Evolutionary conservation across 2,888 invertebrate genomes (phyloP).

Genomic region (Teinopalpus imperialis): DNA sequence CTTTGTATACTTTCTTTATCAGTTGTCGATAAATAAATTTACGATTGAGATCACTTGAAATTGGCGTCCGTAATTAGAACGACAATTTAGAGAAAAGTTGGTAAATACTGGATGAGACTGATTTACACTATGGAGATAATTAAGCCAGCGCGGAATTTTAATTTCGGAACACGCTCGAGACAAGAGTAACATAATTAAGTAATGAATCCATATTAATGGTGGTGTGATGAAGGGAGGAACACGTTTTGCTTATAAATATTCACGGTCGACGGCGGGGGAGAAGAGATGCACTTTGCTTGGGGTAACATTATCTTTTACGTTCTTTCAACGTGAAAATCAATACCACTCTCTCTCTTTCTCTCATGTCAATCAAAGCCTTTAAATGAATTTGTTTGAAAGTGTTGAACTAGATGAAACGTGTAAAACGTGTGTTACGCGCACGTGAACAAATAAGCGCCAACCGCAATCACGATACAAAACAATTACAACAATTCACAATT

Average conservation of each 20-base stretch:
- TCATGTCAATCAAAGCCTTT: not conserved
- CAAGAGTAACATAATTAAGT: conserved; percentile 7
- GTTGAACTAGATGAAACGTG: not conserved
- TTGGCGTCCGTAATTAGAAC: too few relatives aligned
- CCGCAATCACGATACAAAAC: too few relatives aligned
- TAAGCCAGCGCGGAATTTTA: conserved; percentile 13
- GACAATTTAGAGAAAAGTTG: conserved; percentile 1
- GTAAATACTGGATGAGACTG: not conserved
- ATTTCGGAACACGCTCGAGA: conserved; percentile 9
- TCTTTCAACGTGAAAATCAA: too few relatives aligned
- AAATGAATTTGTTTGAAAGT: conserved; percentile 1
- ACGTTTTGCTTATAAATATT: conserved; percentile 58
- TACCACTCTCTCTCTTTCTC: not conserved
- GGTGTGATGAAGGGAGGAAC: not conserved
- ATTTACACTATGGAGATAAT: conserved; percentile 1
- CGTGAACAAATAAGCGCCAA: not conserved
- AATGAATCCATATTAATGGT: conserved; percentile 15
- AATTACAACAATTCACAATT: too few relatives aligned
- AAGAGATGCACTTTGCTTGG: too few relatives aligned
- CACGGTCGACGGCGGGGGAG: conserved; percentile 42
- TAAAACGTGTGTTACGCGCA: conserved; percentile 3
- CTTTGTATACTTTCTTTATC: too few relatives aligned
- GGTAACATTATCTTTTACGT: too few relatives aligned
- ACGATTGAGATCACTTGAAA: too few relatives aligned
- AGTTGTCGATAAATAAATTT: too few relatives aligned